Evolutionary conservation across 2,888 invertebrate species (phyloP), one percentile per base, ranked within the genome.

Genomic region (Lycaena phlaeas): DNA sequence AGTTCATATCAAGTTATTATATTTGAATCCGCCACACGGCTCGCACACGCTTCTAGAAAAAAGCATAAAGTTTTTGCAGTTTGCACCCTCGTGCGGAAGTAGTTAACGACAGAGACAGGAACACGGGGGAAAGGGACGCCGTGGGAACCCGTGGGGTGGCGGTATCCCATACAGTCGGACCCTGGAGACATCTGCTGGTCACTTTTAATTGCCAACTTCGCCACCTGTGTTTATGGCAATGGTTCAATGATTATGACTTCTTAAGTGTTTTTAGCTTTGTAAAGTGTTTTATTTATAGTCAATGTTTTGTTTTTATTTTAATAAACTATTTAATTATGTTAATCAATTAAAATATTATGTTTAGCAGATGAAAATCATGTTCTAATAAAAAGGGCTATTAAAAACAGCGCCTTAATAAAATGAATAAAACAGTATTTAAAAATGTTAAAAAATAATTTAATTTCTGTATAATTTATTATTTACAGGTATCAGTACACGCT

Each of bases 81-180:
- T 79, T 75, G 79, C 79, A 77, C 78, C 79, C 77, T 76, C 72
- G 76, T 77, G 74, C 77, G 82, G 82, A 82, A 79, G 79, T 75
- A 65, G 34, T 26, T 42, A 41, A 36, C 29, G 43, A 30, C 59
- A 68, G 41, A 6, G 67, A 55, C 61, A 65, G 42, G 38, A 42
- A 12, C 43, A 48, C 27, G 36, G 18, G 22, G 25, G 10, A 36
- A 34, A 15, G 9, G 38, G n/a, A 28, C 14, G 65, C 40, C 82
- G 82, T 82, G 85, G 84, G 85, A 85, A 85, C 67, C 72, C 56
- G 61, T 73, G 64, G 82, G 81, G 79, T 77, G 74, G 74, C 71
- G 63, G 65, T 78, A 77, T 85, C 84, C 81, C 85, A 85, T 78
- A 79, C 68, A 61, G 60, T 18, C 22, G 34, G 34, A 45, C 44